Base-by-base conservation (phyloP, 37 sponge, comb jelly and placozoan species). In the Spongia lamella region DNA sequence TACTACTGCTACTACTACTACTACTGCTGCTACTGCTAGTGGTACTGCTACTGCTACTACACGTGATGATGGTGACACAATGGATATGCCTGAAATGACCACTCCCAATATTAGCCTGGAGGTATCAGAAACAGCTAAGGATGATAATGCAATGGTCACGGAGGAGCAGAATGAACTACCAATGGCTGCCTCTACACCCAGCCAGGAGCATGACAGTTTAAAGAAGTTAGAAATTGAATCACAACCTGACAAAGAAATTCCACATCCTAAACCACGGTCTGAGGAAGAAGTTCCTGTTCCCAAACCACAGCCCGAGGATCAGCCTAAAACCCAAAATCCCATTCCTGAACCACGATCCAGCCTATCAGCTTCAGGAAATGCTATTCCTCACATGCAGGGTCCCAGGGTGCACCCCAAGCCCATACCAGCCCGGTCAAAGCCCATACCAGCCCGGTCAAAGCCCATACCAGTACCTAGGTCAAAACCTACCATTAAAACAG, bases 21-120 rank as follows among this genome's bases (percentile, higher is more conserved):
- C 54, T 4, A 51, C 56, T 56, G 63, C 20, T 6, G 7, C 24
- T 61, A 20, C 55, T 5, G 38, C 17, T n/a, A 4, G 19, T 20
- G 61, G 63, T 3, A 32, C 60, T 51, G 24, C 64, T 27, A 29
- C 43, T 7, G 19, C 20, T 37, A 2, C 76, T 51, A 61, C 76
- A 33, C 38, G 63, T 61, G 35, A 21, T 33, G 31, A 36, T n/a
- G 30, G 19, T n/a, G 47, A 9, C 7, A 9, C 7, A 43, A 5
- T 9, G 5, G 47, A 9, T 43, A 43, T 43, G 47, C 47, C 47
- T 43, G 47, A 43, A 9, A 43, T 43, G 7, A 43, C 47, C 47
- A 43, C 47, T 9, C 47, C 47, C 9, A 43, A 43, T 43, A 43
- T 43, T 43, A 43, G 47, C 47, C 47, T 43, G 47, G 47, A 43